These are phyloP conservation scores for Lonchura striata DNA, from an alignment of 2,113 vertebrate species.

Conservation along the genomic window DNA sequence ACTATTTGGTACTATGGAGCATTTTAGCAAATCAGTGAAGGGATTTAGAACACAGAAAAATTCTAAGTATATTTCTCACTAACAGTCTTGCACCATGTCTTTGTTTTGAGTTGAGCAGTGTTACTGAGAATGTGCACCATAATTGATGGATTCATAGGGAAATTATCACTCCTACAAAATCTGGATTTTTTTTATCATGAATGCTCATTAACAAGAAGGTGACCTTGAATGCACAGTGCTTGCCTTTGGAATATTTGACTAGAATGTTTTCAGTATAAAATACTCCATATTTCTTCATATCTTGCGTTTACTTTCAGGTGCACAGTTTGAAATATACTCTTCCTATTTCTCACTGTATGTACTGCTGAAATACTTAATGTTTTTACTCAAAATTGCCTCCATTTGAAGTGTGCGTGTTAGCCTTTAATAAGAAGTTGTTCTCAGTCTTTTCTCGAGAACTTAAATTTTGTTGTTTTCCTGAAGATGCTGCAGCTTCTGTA, in stretches of 20 bases:
- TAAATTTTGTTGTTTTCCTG: slow-evolving; percentile 81
- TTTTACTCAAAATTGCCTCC: slow-evolving; percentile 54
- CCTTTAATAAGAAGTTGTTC: slow-evolving; percentile 64
- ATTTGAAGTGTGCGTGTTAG: slow-evolving; percentile 56
- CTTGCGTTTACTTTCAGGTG: neutral
- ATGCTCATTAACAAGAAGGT: slow-evolving; percentile 57
- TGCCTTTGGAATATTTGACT: slow-evolving; percentile 5
- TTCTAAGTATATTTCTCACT: neutral
- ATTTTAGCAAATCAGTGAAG: neutral
- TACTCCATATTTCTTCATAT: neutral
- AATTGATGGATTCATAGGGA: slow-evolving; percentile 80
- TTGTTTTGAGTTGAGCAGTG: neutral
- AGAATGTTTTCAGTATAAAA: slow-evolving; percentile 37
- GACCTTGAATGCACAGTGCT: neutral
- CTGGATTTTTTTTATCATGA: slow-evolving; percentile 74
- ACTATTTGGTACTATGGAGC: neutral
- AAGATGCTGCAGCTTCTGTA: slow-evolving; percentile 83
- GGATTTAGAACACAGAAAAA: neutral
- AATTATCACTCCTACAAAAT: slow-evolving; percentile 71
- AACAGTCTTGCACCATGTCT: neutral
- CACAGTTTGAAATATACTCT: neutral
- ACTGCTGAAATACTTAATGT: neutral
- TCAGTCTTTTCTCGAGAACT: slow-evolving; percentile 68
- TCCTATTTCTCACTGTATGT: neutral
- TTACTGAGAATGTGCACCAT: slow-evolving; percentile 62